phyloP scores from a whole-genome alignment of 2,113 vertebrate genomes.

The Gymnarchus niloticus region DNA sequence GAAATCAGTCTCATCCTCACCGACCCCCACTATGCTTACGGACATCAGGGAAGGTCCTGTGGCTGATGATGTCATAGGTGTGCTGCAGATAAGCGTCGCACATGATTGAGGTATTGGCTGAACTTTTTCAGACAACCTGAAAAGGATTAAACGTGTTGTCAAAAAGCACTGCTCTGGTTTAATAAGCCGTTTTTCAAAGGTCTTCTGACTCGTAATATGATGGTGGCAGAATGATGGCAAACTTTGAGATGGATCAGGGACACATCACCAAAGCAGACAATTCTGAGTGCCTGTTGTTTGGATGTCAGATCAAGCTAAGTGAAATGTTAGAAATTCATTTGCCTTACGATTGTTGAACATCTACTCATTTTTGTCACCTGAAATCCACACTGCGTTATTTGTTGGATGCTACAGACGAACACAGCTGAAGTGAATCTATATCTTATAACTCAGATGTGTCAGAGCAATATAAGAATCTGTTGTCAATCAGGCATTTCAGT shows the following conservation, averaged over 20 bases:
- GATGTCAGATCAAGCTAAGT: not conserved
- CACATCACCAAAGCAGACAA: too few relatives aligned
- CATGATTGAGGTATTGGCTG: not conserved
- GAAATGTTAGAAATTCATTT: not conserved
- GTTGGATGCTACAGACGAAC: not conserved
- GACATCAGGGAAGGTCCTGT: slow-evolving; percentile 72
- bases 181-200: too few relatives aligned
- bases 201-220: too few relatives aligned
- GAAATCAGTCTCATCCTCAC: slow-evolving; percentile 73
- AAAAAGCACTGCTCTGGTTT: too few relatives aligned
- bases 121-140: not conserved
- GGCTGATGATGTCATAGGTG: not conserved
- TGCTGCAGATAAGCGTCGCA: not conserved
- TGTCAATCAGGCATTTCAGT: too few relatives aligned
- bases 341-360: not conserved
- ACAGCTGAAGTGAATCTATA: not conserved
- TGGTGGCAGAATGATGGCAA: too few relatives aligned
- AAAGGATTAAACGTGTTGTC: too few relatives aligned
- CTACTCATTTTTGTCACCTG: not conserved
- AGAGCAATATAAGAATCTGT: too few relatives aligned
- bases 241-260: too few relatives aligned
- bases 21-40: slow-evolving; percentile 67
- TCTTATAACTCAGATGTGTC: too few relatives aligned
- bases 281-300: too few relatives aligned
- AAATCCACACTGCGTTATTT: not conserved